Conservation (phyloP, 2,888 invertebrate species). For the Cepaea hortensis region DNA sequence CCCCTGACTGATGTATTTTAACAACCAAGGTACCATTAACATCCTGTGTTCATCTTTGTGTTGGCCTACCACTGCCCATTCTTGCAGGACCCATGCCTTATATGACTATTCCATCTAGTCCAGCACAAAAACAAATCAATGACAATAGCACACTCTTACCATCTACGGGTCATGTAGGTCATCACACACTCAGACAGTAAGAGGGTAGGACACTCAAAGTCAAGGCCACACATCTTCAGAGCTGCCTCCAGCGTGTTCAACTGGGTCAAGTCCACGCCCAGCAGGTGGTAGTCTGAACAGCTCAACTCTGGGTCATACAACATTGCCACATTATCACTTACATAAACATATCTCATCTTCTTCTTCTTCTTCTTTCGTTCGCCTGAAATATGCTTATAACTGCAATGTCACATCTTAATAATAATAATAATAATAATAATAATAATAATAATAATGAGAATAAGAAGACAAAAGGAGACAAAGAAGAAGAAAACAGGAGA, state of each 20-base stretch:
- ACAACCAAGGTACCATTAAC: no score
- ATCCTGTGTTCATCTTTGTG: background rate
- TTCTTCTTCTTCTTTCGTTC: no score
- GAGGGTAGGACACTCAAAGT: slow-evolving; percentile 74
- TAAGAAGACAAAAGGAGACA: no score
- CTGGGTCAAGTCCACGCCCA: slow-evolving; percentile 76
- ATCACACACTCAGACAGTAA: slow-evolving; percentile 77
- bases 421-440: no score
- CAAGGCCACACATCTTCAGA: slow-evolving; percentile 67
- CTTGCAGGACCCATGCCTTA: background rate
- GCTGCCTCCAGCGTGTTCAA: slow-evolving; percentile 67
- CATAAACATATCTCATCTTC: no score
- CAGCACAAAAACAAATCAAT: background rate
- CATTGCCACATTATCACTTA: no score
- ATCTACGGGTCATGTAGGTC: slow-evolving; percentile 74
- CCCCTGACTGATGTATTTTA: no score
- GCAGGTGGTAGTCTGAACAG: slow-evolving; percentile 70
- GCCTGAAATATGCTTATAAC: no score
- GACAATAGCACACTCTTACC: slow-evolving; percentile 54
- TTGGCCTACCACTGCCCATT: background rate
- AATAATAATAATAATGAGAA: no score
- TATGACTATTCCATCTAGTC: background rate
- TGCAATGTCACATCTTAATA: no score
- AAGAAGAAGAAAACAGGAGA: no score
- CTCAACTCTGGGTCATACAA: slow-evolving; percentile 59